These are phyloP conservation scores for Copidosoma floridanum DNA, from an alignment of 1,140 invertebrate genomes.

Conservation along the genomic window DNA sequence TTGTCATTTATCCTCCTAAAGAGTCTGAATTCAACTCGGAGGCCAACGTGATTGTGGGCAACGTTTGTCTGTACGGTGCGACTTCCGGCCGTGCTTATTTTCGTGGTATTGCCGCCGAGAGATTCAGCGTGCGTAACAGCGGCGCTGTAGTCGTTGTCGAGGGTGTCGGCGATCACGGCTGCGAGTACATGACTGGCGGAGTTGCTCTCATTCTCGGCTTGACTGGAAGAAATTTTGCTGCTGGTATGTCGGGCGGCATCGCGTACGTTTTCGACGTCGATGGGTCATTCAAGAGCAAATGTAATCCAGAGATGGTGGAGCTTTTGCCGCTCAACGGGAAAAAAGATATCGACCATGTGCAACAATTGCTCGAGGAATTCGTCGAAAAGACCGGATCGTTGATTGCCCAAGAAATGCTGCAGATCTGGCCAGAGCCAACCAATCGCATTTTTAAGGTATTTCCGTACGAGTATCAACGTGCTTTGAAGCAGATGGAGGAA, in stretches of 20 bases:
- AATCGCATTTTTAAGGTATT: constrained; percentile 92
- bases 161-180: constrained; percentile 97
- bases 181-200: constrained; percentile 99
- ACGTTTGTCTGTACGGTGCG: constrained; percentile 97
- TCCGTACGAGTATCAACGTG: constrained; percentile 94
- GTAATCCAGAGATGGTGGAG: constrained; percentile 90
- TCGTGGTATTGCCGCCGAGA: constrained; percentile 93
- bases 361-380: constrained; percentile 83
- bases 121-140: constrained; percentile 97
- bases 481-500: constrained; percentile 72
- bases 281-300: constrained; percentile 79
- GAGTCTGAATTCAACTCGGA: constrained; percentile 82
- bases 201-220: constrained; percentile 85
- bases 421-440: constrained; percentile 78
- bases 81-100: constrained; percentile 93
- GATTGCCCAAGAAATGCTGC: constrained; percentile 77
- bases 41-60: constrained; percentile 95
- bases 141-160: constrained; percentile 88
- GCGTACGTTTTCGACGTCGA: constrained; percentile 93
- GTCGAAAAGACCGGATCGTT: constrained; percentile 85
- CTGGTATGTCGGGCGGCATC: constrained; percentile 97
- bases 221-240: constrained; percentile 97
- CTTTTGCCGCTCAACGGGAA: constrained; percentile 74
- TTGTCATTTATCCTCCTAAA: constrained; percentile 92
- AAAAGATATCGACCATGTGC: constrained; percentile 81